Conservation (phyloP, 2,888 invertebrate species). For the Caenorhabditis japonica region DNA sequence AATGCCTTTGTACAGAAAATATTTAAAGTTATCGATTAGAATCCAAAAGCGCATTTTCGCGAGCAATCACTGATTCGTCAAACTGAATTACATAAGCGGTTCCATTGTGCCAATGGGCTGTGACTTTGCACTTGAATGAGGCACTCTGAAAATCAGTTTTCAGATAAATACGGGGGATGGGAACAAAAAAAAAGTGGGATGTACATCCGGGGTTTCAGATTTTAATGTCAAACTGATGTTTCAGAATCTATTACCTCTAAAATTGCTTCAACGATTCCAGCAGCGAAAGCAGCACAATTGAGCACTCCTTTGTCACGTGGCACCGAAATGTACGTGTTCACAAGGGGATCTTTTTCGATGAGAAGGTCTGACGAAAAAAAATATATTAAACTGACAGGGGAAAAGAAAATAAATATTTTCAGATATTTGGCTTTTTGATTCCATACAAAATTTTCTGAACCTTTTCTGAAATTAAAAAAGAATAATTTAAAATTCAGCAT, state of each 20-base stretch:
- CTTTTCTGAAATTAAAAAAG: too few species aligned
- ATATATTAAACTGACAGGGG: conserved; percentile 84
- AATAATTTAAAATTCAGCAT: too few species aligned
- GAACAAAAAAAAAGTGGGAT: too few species aligned
- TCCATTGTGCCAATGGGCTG: conserved; percentile 97
- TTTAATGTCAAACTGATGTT: conserved; percentile 1
- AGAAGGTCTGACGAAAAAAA: conserved; percentile 91
- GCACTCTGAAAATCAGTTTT: conserved; percentile 84
- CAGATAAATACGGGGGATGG: too few species aligned
- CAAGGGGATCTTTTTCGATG: conserved; percentile 96
- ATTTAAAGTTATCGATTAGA: conserved; percentile 38
- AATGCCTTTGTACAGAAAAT: not conserved
- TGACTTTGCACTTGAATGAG: conserved; percentile 88
- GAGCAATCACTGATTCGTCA: conserved; percentile 74
- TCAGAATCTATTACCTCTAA: conserved; percentile 81
- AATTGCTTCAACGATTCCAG: conserved; percentile 96
- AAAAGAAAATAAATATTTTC: too few species aligned
- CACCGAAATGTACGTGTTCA: conserved; percentile 95
- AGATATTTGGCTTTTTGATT: too few species aligned
- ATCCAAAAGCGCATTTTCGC: conserved; percentile 66
- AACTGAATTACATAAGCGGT: conserved; percentile 93
- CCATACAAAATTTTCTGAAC: too few species aligned
- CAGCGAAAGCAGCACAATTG: conserved; percentile 98
- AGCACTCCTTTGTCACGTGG: conserved; percentile 95
- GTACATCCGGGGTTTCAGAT: not conserved